phyloP scores from a whole-genome alignment of 2,113 vertebrate genomes.

The Isichthys henryi region DNA sequence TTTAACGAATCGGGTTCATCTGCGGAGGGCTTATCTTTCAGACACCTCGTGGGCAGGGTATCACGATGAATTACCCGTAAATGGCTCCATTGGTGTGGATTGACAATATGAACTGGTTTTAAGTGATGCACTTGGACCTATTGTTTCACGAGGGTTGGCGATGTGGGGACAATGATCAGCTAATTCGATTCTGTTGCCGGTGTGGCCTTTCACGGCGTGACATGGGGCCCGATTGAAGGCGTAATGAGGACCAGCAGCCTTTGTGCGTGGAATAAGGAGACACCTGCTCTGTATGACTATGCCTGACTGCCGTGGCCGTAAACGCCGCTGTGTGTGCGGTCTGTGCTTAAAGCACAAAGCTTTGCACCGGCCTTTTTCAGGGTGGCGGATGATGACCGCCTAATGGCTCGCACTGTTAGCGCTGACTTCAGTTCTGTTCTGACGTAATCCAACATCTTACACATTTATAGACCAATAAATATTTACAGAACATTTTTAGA shows the following conservation, averaged over 20 bases:
- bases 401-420: conserved; percentile 30
- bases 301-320: conserved; percentile 34
- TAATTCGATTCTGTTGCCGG: conserved; percentile 1
- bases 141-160: neutral
- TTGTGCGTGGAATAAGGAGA: conserved; percentile 44
- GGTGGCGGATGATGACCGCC: neutral
- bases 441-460: neutral
- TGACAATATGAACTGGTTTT: neutral
- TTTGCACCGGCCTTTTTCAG: neutral
- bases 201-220: conserved; percentile 41
- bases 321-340: conserved; percentile 20
- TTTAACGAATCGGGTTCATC: neutral
- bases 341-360: conserved; percentile 2
- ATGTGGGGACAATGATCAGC: neutral
- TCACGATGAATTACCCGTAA: neutral
- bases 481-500: neutral
- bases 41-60: neutral
- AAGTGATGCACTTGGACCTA: neutral
- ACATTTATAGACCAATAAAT: neutral
- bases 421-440: neutral
- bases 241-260: conserved; percentile 51
- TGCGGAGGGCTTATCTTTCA: neutral
- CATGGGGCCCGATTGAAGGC: conserved; percentile 44
- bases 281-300: conserved; percentile 69
- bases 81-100: neutral